Evolutionary conservation across 2,797 vertebrate species (phyloP).

Genomic region (Cephalopachus bancanus): DNA sequence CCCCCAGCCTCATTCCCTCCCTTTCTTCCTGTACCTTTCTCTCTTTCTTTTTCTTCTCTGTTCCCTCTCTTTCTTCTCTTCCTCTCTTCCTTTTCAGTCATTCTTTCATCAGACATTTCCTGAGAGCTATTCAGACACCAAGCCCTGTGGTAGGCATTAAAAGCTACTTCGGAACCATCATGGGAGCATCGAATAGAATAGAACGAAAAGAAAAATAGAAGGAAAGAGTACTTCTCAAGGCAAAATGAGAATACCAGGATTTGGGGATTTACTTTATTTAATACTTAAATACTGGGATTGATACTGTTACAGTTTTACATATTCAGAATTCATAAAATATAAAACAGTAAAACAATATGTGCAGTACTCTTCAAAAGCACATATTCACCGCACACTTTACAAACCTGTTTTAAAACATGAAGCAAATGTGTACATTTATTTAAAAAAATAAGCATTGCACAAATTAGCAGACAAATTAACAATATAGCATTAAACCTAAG

Average conservation of each 20-base stretch:
- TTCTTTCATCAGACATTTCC: conserved; percentile 21
- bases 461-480: not conserved
- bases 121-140: not conserved
- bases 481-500: conserved; percentile 17
- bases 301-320: conserved; percentile 32
- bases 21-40: not conserved
- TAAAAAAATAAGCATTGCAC: not conserved
- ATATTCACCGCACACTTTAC: not conserved
- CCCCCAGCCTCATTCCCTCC: not conserved
- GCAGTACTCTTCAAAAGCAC: not conserved
- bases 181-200: not conserved
- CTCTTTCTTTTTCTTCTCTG: not conserved
- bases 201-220: no score
- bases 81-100: not conserved
- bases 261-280: not conserved
- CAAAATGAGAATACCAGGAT: not conserved
- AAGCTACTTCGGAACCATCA: not conserved
- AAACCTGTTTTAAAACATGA: conserved; percentile 19
- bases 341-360: not conserved
- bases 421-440: not conserved
- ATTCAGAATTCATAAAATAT: conserved; percentile 28
- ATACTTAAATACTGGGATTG: not conserved
- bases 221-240: not conserved
- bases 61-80: not conserved
- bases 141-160: not conserved